Evolutionary conservation across 2,113 vertebrate species (phyloP).

Genomic region (Peromyscus leucopus): DNA sequence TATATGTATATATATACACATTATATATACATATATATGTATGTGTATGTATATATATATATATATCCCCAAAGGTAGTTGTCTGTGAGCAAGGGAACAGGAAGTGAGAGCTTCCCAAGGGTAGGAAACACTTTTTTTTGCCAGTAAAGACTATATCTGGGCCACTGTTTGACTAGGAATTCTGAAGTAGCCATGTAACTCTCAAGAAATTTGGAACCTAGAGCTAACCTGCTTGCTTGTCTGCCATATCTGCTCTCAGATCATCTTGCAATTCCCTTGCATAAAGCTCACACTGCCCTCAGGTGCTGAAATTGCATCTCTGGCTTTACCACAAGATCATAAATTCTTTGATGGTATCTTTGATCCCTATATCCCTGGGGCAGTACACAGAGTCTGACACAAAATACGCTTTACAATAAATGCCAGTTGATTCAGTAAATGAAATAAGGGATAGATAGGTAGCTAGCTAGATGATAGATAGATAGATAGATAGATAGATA

Average conservation of each 20-base stretch:
- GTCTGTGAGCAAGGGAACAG: not conserved
- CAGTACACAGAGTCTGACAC: slow-evolving; percentile 29
- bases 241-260: not conserved
- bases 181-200: not conserved
- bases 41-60: no score
- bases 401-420: slow-evolving; percentile 70
- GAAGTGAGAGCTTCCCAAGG: not conserved
- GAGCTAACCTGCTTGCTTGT: accelerated
- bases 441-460: slow-evolving; percentile 66
- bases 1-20: not conserved
- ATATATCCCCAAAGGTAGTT: not conserved
- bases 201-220: not conserved
- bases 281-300: not conserved
- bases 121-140: not conserved
- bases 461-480: slow-evolving; percentile 39
- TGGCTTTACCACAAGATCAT: slow-evolving; percentile 11
- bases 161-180: not conserved
- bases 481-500: slow-evolving; percentile 57
- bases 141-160: not conserved
- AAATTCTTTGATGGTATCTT: slow-evolving; percentile 61
- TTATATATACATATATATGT: no score
- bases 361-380: slow-evolving; percentile 35
- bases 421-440: slow-evolving; percentile 65
- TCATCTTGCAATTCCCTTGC: not conserved
- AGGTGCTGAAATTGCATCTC: not conserved